Evolutionary conservation across 2,797 vertebrate species (phyloP).

Genomic region (Melanotaenia trifasciata): DNA sequence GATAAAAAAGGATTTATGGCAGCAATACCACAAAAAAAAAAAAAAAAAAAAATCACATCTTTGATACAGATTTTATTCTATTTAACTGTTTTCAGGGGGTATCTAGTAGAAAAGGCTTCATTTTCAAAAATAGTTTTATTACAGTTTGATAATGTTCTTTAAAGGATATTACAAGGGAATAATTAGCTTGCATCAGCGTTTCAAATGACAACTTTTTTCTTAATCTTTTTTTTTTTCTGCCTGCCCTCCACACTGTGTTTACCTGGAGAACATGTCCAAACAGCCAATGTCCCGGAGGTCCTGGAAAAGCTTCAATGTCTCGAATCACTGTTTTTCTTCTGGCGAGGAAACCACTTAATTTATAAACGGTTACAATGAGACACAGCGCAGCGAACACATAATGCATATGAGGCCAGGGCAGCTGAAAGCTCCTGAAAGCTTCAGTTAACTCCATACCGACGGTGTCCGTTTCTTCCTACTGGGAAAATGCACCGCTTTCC

Average conservation of each 20-base stretch:
- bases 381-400: constrained; percentile 54
- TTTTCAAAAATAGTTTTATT: background rate
- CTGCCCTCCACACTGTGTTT: background rate
- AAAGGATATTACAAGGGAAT: background rate
- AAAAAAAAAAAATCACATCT: no score
- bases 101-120: no score
- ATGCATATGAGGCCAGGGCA: constrained; percentile 20
- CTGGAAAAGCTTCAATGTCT: constrained; percentile 54
- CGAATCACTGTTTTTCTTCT: constrained; percentile 18
- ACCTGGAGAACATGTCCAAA: constrained; percentile 75
- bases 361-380: constrained; percentile 40
- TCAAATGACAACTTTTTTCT: background rate
- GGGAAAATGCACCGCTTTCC: background rate
- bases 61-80: no score
- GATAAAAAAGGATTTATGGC: background rate
- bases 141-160: background rate
- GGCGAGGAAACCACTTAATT: constrained; percentile 22
- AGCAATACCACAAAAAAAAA: background rate
- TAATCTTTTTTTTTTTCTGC: background rate
- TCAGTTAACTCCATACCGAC: constrained; percentile 45
- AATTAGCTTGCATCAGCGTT: background rate
- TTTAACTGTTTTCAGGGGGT: no score
- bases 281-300: constrained; percentile 78
- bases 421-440: constrained; percentile 2
- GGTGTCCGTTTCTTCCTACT: rapidly evolving